Evolutionary conservation across 2,113 vertebrate genomes (phyloP), one percentile per base, ranked within the genome.

Genomic region (Glaucidium brasilianum): DNA sequence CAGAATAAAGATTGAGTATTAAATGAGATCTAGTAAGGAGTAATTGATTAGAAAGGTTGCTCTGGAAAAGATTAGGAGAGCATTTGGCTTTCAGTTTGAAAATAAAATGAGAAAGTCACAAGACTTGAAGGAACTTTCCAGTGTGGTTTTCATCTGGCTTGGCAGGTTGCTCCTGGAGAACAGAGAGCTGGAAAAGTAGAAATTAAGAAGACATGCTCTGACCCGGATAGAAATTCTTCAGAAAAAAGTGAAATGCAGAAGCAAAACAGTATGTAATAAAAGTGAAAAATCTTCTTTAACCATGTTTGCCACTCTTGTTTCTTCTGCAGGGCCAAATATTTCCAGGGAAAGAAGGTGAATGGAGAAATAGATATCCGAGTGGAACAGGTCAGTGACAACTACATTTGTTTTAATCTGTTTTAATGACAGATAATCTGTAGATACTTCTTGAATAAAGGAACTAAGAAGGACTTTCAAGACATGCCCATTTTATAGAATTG

Each of bases 351-450:
- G 98, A 99, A 99, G 95, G 98, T 99, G 96, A 99, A 99, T 37
- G 99, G 99, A 79, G 99, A 99, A 68, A 98, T 98, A 62, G 99
- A 99, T 95, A 99, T 99, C 89, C 98, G 99, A 43, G 99, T 99
- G 92, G 99, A 99, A 90, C 99, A 99, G 99, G 99, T 99, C 97
- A 95, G 98, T 98, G 79, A 22, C 49, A 76, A 91, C 15, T 45
- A 21, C 89, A 77, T 79, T 72, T 68, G 21, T 25, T 30, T 78
- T 45, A 45, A 45, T 45, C 43, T 45, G 25, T 60, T 27, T 85
- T 62, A 43, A 41, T 25, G 20, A 81, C 52, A 88, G 17, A 6
- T 19, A 30, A 50, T 60, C 12, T 78, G 20, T 23, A 2, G 25
- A 15, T 92, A 34, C 63, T 72, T 55, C 53, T 47, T 81, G 64